Evolutionary conservation across 2,797 vertebrate species (phyloP).

Genomic region (Neosilurus mollespiculum): DNA sequence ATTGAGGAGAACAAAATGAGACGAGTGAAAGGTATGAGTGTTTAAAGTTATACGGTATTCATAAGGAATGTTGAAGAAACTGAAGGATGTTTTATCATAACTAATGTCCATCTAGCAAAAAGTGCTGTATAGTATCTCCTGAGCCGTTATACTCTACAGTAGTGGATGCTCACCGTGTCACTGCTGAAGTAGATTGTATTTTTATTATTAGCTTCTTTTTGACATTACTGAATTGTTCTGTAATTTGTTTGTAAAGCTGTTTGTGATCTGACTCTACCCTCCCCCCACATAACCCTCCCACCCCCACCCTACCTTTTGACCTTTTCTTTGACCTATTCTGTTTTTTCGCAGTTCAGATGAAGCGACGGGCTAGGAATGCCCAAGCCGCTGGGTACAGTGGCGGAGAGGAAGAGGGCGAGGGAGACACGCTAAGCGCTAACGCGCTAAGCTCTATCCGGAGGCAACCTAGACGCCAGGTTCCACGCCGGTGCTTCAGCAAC

Average conservation of each 20-base stretch:
- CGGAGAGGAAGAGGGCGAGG: slow-evolving; percentile 57
- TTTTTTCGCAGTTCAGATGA: slow-evolving; percentile 65
- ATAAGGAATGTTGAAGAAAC: neutral
- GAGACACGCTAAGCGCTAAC: slow-evolving; percentile 56
- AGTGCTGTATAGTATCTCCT: too few relatives aligned
- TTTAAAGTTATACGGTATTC: neutral
- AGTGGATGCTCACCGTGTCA: too few relatives aligned
- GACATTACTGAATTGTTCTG: neutral
- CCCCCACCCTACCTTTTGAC: neutral
- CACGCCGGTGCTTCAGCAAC: slow-evolving; percentile 84
- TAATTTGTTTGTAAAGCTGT: neutral
- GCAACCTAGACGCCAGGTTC: slow-evolving; percentile 81
- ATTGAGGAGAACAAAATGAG: slow-evolving; percentile 38
- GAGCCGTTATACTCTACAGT: too few relatives aligned
- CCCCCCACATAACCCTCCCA: too few relatives aligned
- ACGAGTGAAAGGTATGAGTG: slow-evolving; percentile 51
- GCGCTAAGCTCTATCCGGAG: slow-evolving; percentile 59
- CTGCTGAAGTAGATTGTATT: too few relatives aligned
- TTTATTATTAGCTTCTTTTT: neutral
- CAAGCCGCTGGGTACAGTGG: slow-evolving; percentile 60
- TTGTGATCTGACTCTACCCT: too few relatives aligned
- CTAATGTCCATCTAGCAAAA: neutral
- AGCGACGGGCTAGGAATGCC: slow-evolving; percentile 49
- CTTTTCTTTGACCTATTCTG: slow-evolving; percentile 41
- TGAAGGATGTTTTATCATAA: neutral